These are phyloP conservation scores for Drosophila atripex DNA, from an alignment of 2,888 invertebrate genomes.

Conservation along the genomic window DNA sequence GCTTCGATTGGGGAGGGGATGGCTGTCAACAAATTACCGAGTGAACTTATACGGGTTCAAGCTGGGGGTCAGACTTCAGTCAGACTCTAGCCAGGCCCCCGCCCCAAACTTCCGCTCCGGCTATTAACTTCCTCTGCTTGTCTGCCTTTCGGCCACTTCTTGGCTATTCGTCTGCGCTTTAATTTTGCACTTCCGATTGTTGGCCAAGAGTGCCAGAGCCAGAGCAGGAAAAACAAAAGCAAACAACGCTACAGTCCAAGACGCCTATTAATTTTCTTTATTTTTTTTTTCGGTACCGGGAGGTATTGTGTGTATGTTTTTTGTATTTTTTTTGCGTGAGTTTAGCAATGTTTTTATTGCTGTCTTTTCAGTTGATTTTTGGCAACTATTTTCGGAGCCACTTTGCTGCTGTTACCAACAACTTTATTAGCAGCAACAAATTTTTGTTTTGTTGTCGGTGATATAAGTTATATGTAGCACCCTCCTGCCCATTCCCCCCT, in stretches of 20 bases:
- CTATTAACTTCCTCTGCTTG: constrained; percentile 35
- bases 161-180: constrained; percentile 59
- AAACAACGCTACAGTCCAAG: constrained; percentile 37
- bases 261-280: constrained; percentile 64
- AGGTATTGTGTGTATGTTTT: constrained; percentile 40
- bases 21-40: constrained; percentile 23
- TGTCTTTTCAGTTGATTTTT: constrained; percentile 54
- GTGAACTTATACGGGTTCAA: constrained; percentile 41
- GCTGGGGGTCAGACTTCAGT: constrained; percentile 19
- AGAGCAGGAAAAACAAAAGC: constrained; percentile 29
- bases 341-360: constrained; percentile 62
- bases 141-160: constrained; percentile 39
- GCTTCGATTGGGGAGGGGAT: constrained; percentile 2
- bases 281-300: constrained; percentile 18
- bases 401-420: constrained; percentile 57
- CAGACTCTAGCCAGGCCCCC: constrained; percentile 21
- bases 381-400: constrained; percentile 51
- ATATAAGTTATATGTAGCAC: constrained; percentile 46
- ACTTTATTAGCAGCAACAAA: constrained; percentile 73
- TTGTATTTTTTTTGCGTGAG: constrained; percentile 28
- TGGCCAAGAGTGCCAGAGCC: constrained; percentile 50
- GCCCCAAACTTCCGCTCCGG: constrained; percentile 26
- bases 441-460: constrained; percentile 41
- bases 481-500: not conserved
- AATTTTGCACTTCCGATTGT: constrained; percentile 76